Percentiles rank a stretch among this genome's conserved stretches.
Conservation (phyloP, 2,113 vertebrate species). For the Stegastes partitus region DNA sequence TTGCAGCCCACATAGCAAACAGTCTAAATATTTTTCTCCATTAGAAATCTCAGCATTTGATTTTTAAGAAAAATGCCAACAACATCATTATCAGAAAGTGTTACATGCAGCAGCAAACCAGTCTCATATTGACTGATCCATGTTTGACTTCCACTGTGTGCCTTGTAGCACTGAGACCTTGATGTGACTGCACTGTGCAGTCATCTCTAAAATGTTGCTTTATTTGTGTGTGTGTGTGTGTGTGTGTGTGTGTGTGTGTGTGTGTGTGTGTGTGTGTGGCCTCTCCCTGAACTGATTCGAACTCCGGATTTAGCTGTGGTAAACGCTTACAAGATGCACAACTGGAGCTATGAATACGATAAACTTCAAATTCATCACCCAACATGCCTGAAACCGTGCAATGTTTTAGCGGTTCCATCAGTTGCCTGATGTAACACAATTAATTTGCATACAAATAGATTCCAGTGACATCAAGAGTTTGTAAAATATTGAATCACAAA, state of each 20-base stretch:
- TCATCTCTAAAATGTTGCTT: neutral
- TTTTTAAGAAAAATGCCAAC: neutral
- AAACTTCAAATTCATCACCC: slow-evolving; percentile 43
- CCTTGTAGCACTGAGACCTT: neutral
- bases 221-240: neutral
- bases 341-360: slow-evolving; percentile 25
- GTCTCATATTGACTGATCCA: neutral
- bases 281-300: neutral
- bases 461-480: slow-evolving; percentile 39
- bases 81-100: neutral
- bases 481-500: slow-evolving; percentile 25
- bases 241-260: too few species aligned
- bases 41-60: too few species aligned
- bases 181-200: neutral
- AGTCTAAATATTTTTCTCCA: too few species aligned
- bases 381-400: slow-evolving; percentile 25
- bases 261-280: neutral
- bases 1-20: too few species aligned
- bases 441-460: slow-evolving; percentile 63
- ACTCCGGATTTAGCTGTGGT: neutral
- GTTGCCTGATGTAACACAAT: slow-evolving; percentile 41
- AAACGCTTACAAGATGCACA: slow-evolving; percentile 6
- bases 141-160: slow-evolving; percentile 6
- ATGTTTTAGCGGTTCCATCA: slow-evolving; percentile 20
- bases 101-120: neutral